Conservation (phyloP, 2,797 vertebrate species). For the Lates japonicus region DNA sequence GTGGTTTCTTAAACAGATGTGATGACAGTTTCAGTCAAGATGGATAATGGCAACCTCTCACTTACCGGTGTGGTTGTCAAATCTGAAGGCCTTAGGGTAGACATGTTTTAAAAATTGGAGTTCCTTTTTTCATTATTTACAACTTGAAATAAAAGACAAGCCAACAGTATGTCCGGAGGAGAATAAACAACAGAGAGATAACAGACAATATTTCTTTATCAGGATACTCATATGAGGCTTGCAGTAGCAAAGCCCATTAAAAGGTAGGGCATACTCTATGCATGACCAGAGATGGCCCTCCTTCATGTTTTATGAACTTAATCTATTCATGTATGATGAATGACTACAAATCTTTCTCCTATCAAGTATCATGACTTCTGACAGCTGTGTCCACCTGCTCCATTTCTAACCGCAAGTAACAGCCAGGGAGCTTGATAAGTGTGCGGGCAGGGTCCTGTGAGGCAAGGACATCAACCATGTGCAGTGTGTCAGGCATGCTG, state of each 20-base stretch:
- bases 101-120: conserved; percentile 8
- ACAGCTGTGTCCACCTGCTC: conserved; percentile 73
- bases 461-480: conserved; percentile 13
- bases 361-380: conserved; percentile 24
- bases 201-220: conserved; percentile 20
- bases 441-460: conserved; percentile 34
- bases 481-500: conserved; percentile 52
- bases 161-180: background rate
- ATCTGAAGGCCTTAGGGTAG: conserved; percentile 29
- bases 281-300: conserved; percentile 36
- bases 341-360: conserved; percentile 56
- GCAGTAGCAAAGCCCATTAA: background rate
- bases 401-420: conserved; percentile 32
- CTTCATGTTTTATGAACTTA: conserved; percentile 64
- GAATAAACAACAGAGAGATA: conserved; percentile 6
- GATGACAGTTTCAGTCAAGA: conserved; percentile 49
- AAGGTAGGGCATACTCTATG: conserved; percentile 18
- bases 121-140: conserved; percentile 7
- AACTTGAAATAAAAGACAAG: background rate
- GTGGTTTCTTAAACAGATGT: conserved; percentile 64
- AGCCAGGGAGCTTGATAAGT: conserved; percentile 18
- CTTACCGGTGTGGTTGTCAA: conserved; percentile 28
- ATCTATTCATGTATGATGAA: conserved; percentile 69
- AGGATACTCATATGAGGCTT: background rate
- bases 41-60: conserved; percentile 31